Evolutionary conservation across 2,113 vertebrate species (phyloP).

Genomic region (Gambusia affinis): DNA sequence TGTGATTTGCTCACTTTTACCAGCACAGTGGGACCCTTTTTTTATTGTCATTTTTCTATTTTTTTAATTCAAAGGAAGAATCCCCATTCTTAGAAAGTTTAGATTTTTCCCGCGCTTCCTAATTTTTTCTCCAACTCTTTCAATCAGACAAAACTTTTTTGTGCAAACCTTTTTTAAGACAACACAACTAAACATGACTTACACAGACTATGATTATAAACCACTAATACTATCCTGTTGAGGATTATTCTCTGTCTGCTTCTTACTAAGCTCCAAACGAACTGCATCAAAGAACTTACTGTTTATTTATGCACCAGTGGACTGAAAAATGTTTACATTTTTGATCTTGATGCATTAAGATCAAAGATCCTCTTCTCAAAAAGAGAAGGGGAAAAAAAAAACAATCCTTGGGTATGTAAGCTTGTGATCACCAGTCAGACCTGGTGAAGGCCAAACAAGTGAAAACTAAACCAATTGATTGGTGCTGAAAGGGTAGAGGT

Average conservation of each 20-base stretch:
- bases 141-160: not conserved
- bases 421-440: no score
- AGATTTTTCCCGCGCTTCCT: not conserved
- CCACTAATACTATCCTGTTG: no score
- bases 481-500: no score
- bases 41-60: not conserved
- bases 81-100: not conserved
- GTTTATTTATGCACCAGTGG: not conserved
- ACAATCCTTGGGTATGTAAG: no score
- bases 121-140: not conserved
- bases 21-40: no score
- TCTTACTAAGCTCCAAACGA: no score
- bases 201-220: not conserved
- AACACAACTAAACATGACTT: not conserved
- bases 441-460: no score
- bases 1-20: not conserved
- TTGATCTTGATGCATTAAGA: not conserved
- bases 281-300: no score
- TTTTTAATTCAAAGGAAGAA: not conserved
- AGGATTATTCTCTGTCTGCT: no score
- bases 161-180: not conserved
- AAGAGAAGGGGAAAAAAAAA: no score
- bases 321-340: not conserved
- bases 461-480: no score
- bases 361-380: no score